Base-by-base conservation (phyloP, 2,888 invertebrate species). In the Silvanus unidentatus region DNA sequence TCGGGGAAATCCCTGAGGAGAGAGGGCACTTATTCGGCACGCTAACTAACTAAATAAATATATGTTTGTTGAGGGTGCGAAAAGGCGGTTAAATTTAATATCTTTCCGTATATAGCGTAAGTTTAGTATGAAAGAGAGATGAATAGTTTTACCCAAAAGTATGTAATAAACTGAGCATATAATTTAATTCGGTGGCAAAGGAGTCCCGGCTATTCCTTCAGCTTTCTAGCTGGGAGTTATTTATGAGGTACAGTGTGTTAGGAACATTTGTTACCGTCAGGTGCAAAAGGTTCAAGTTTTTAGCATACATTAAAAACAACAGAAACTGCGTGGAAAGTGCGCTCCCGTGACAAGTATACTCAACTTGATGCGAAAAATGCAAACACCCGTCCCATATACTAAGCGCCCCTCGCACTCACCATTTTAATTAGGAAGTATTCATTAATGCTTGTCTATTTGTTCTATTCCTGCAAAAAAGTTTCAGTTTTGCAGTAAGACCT, bases 131-230 rank as follows among this genome's bases (percentile, higher is more conserved):
- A 43, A 42, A 37, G 43, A 39, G 39, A 36, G 49, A 42, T 47
- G 53, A 54, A 56, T 56, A 58, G 53, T 56, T 58, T 42, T 50
- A 34, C 40, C 54, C 55, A 53, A 55, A 57, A 58, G 54, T 55
- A 50, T 51, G 50, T 53, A 55, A 57, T 57, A 59, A 57, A 55
- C 53, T 49, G 44, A 39, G 49, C 45, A 50, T 52, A 55, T 59
- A 57, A 57, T 56, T 59, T 56, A 59, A 54, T 58, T 53, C 50
- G 52, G 44, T 42, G 43, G 41, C 42, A 30, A 45, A 42, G 43
- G 27, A 45, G 49, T 44, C 48, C 44, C 46, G 45, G 50, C 49
- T 46, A 38, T 47, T 45, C 44, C 48, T 45, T 50, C 48, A 57
- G 48, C 47, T 47, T 38, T 43, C 43, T 16, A 41, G 45, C 42